A percentile compares a stretch with the other conserved stretches of the same genome.
These are phyloP conservation scores for Acleris holmiana DNA, from an alignment of 2,888 invertebrate genomes.

Conservation along the genomic window DNA sequence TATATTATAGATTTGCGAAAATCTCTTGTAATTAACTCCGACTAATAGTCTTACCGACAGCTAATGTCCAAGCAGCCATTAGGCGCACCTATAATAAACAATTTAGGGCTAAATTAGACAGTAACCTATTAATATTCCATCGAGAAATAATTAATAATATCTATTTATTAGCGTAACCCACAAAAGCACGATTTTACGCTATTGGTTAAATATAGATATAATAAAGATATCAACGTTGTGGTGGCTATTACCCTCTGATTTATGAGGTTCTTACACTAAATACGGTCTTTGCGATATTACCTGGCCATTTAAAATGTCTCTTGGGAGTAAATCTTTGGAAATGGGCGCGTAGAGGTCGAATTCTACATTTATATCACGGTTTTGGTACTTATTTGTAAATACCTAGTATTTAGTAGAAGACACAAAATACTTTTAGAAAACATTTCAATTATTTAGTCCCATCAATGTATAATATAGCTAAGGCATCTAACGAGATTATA, in stretches of 20 bases:
- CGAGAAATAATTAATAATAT: constrained; percentile 46
- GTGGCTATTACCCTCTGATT: constrained; percentile 67
- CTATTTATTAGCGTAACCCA: constrained; percentile 34
- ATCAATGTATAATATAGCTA: too few relatives aligned
- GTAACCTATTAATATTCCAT: constrained; percentile 45
- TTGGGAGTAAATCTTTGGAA: constrained; percentile 10
- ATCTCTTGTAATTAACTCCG: background rate
- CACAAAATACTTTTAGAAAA: too few relatives aligned
- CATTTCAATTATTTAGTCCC: too few relatives aligned
- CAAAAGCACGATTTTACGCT: constrained; percentile 45
- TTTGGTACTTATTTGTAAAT: background rate
- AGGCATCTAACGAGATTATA: too few relatives aligned
- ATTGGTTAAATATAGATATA: constrained; percentile 66
- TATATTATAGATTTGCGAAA: background rate
- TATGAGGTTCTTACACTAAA: constrained; percentile 60
- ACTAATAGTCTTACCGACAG: background rate
- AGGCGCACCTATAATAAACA: constrained; percentile 25
- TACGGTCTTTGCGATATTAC: constrained; percentile 44
- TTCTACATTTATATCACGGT: background rate
- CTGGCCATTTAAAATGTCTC: constrained; percentile 26
- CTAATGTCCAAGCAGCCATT: constrained; percentile 9
- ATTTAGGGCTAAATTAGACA: constrained; percentile 39
- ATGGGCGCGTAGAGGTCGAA: background rate
- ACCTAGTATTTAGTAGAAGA: too few relatives aligned
- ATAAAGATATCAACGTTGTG: constrained; percentile 70